These are phyloP conservation scores for Apamea epomidion DNA, from an alignment of 2,888 invertebrate genomes.

Conservation along the genomic window DNA sequence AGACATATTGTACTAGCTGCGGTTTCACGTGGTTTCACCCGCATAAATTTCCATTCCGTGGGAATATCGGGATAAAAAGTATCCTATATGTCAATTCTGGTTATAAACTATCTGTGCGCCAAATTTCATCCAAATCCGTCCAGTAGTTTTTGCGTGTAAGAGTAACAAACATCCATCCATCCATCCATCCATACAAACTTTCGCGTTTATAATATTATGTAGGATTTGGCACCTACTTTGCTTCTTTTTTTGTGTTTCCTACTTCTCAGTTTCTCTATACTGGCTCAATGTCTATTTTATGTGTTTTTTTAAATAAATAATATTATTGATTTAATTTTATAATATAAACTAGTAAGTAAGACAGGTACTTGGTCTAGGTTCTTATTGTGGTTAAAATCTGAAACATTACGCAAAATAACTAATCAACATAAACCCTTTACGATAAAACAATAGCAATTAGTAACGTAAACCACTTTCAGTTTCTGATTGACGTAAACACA, in stretches of 20 bases:
- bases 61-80: no score
- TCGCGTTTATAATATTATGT: no score
- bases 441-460: conserved; percentile 14
- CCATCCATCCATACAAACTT: no score
- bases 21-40: no score
- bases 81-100: no score
- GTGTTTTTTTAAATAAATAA: not conserved
- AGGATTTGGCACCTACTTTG: not conserved
- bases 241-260: not conserved
- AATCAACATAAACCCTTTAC: not conserved
- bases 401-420: not conserved
- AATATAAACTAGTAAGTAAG: not conserved
- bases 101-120: no score
- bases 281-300: not conserved
- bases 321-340: not conserved
- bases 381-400: not conserved
- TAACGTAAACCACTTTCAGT: conserved; percentile 9
- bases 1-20: not conserved
- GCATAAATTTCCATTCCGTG: no score
- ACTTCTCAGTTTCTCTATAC: not conserved
- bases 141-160: no score
- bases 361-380: not conserved
- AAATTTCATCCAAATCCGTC: no score
- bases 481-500: conserved; percentile 30
- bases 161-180: no score